Conservation (phyloP, 53 echinoderm and acorn worm genomes). For the Zoroaster sp. region DNA sequence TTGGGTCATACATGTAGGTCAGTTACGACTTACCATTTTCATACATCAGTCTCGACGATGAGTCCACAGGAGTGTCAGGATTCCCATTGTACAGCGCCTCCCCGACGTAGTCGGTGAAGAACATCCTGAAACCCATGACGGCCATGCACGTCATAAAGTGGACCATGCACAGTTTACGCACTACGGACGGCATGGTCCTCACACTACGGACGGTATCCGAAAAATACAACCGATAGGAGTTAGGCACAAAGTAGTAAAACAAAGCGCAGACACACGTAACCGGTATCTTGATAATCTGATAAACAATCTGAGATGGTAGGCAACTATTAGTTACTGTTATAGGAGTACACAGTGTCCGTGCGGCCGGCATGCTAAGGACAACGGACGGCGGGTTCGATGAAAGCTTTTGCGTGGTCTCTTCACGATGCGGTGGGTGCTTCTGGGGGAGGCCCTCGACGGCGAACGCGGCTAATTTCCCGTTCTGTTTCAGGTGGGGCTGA, state of each 20-base stretch:
- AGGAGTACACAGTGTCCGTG: neutral
- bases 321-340: neutral
- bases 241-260: constrained; percentile 4
- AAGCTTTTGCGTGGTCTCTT: neutral
- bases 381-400: neutral
- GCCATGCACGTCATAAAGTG: constrained; percentile 79
- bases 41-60: constrained; percentile 55
- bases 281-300: constrained; percentile 21
- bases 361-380: neutral
- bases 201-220: constrained; percentile 67
- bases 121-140: constrained; percentile 90
- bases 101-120: constrained; percentile 95
- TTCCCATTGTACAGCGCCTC: constrained; percentile 89
- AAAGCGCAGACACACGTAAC: neutral
- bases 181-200: constrained; percentile 79
- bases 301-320: neutral
- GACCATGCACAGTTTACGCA: constrained; percentile 76
- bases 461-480: neutral
- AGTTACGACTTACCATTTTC: constrained; percentile 82
- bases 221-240: neutral
- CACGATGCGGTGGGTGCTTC: neutral
- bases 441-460: neutral
- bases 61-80: constrained; percentile 66
- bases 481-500: neutral
- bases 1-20: no score